Evolutionary conservation across 2,113 vertebrate genomes (phyloP).

Genomic region (Gavialis gangeticus): DNA sequence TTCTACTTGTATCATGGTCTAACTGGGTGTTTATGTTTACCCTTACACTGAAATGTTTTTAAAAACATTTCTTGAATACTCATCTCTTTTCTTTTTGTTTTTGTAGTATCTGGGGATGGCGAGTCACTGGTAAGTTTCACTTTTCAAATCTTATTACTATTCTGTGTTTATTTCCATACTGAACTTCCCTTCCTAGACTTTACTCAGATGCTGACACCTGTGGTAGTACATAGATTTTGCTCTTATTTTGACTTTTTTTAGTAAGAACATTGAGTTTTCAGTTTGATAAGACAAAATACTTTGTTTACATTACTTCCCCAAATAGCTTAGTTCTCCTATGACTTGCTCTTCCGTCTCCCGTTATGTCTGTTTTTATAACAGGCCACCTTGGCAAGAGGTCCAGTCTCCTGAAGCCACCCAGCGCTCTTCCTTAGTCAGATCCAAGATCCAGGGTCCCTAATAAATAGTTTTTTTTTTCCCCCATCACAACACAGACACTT

Average conservation of each 20-base stretch:
- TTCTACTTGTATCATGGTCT: neutral
- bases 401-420: too few species aligned
- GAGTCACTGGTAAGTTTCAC: conserved; percentile 89
- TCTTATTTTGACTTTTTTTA: neutral
- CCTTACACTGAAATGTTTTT: too few species aligned
- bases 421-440: too few species aligned
- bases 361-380: neutral
- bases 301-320: neutral
- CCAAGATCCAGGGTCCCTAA: too few species aligned
- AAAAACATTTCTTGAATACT: too few species aligned
- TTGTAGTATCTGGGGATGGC: conserved; percentile 88
- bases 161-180: fast-evolving
- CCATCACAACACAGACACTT: too few species aligned
- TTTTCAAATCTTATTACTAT: neutral
- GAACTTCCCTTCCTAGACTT: neutral
- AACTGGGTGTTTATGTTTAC: neutral
- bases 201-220: neutral
- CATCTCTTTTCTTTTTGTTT: conserved; percentile 15
- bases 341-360: neutral
- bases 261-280: neutral
- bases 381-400: neutral
- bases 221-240: neutral
- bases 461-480: neutral
- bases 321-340: neutral
- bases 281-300: neutral